Evolutionary conservation across 1,140 invertebrate species (phyloP).

Genomic region (Drosophila dunni): DNA sequence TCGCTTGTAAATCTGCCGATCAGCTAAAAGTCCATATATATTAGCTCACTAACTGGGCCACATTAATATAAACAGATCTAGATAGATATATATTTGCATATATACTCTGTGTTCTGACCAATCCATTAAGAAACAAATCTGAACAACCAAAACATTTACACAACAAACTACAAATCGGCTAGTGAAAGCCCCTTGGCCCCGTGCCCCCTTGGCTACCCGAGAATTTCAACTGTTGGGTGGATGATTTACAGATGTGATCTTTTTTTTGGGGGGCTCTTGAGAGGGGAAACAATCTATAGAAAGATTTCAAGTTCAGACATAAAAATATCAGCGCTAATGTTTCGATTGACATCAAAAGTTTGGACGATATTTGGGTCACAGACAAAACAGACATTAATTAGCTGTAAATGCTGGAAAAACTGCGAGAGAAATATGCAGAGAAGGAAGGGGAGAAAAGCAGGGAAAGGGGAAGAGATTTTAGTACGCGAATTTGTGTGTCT

Average conservation of each 20-base stretch:
- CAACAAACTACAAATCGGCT: constrained; percentile 20
- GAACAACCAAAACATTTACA: constrained; percentile 22
- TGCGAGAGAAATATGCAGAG: neutral
- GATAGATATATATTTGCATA: neutral
- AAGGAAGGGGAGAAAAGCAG: neutral
- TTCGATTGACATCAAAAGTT: constrained; percentile 30
- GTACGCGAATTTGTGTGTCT: constrained; percentile 29
- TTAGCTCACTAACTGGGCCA: neutral
- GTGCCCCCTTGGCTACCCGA: neutral
- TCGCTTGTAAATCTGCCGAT: no score
- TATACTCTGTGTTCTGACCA: neutral
- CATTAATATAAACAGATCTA: constrained; percentile 1
- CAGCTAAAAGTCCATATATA: neutral
- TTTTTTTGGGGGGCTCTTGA: neutral
- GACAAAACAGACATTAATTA: constrained; percentile 48
- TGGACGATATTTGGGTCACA: constrained; percentile 42
- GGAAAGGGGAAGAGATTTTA: neutral
- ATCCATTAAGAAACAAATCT: constrained; percentile 5
- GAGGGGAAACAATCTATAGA: neutral
- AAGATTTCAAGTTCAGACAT: constrained; percentile 44
- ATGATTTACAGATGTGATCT: constrained; percentile 20
- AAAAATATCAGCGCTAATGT: constrained; percentile 30
- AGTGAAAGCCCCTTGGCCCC: neutral
- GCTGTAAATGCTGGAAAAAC: constrained; percentile 38
- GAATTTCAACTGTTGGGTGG: neutral